phyloP scores from a whole-genome alignment of 2,888 invertebrate genomes.

The Gryllus longicercus region DNA sequence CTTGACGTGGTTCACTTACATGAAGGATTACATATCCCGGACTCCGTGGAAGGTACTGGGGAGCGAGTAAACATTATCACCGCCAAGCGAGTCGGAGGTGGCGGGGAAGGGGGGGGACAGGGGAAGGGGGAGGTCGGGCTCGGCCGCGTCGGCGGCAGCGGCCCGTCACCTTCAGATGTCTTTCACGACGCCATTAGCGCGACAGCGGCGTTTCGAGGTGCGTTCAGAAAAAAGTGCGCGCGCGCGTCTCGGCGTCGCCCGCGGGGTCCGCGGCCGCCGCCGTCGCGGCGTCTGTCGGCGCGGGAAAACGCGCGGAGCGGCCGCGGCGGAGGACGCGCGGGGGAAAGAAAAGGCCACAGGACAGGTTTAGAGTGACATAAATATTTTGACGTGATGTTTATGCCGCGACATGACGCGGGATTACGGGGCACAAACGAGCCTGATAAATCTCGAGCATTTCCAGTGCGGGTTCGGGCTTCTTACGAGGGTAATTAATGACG shows the following conservation, averaged over 20 bases:
- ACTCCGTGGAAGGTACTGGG: not conserved
- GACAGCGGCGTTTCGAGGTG: no score
- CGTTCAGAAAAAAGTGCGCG: no score
- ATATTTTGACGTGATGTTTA: constrained; percentile 8
- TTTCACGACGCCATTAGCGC: no score
- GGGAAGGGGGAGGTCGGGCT: not conserved
- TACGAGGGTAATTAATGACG: not conserved
- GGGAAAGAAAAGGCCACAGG: not conserved
- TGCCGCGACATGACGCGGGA: constrained; percentile 6
- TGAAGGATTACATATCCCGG: not conserved
- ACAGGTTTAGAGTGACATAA: constrained; percentile 17
- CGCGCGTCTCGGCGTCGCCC: no score
- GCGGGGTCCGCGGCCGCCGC: no score
- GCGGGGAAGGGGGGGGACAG: not conserved
- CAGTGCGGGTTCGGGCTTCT: not conserved
- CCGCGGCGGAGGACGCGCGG: no score
- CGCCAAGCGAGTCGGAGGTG: not conserved
- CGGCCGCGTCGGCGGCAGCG: no score
- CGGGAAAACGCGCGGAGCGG: no score
- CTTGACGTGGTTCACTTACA: constrained; percentile 1
- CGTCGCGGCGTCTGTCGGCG: no score
- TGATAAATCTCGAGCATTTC: constrained; percentile 6
- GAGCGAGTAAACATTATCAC: constrained; percentile 1
- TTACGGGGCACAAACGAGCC: constrained; percentile 6
- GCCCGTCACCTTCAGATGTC: no score